These are phyloP conservation scores for Drosophila austrosaltans DNA, from an alignment of 2,888 invertebrate genomes.

Conservation along the genomic window DNA sequence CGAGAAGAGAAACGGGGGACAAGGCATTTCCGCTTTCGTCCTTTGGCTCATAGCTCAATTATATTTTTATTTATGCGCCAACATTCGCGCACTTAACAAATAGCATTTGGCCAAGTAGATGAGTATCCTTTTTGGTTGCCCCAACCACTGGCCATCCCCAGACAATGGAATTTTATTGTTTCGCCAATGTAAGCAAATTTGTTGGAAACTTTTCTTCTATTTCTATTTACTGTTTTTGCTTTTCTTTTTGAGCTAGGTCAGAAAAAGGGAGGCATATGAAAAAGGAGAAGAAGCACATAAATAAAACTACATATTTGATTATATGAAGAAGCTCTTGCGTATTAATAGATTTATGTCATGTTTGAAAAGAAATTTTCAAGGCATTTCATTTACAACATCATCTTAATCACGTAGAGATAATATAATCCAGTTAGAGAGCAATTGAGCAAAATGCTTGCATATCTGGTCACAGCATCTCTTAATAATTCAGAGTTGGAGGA, in stretches of 20 bases:
- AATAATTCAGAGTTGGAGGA: too few species aligned
- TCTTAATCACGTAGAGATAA: too few species aligned
- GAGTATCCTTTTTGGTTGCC: conserved; percentile 32
- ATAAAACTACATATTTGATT: conserved; percentile 77
- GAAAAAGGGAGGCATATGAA: not conserved
- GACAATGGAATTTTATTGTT: conserved; percentile 75
- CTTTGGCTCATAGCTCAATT: conserved; percentile 58
- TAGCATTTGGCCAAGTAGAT: conserved; percentile 39
- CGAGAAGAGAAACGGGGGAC: conserved; percentile 14
- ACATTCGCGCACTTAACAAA: conserved; percentile 74
- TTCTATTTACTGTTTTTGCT: not conserved
- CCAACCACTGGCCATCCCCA: conserved; percentile 6
- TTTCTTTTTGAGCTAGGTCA: not conserved
- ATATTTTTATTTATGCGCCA: conserved; percentile 75
- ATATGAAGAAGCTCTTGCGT: conserved; percentile 52
- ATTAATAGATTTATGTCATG: too few species aligned
- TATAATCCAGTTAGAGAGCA: too few species aligned
- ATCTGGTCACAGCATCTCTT: too few species aligned
- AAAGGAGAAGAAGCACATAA: conserved; percentile 43
- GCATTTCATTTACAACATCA: too few species aligned
- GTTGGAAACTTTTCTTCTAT: conserved; percentile 51
- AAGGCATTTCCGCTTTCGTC: conserved; percentile 6
- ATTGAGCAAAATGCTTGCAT: too few species aligned
- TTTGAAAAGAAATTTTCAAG: too few species aligned
- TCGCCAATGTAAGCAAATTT: conserved; percentile 76